Percentiles rank a stretch among this genome's conserved stretches.
These are phyloP conservation scores for Cheiracanthium punctorium DNA, from an alignment of 2,888 invertebrate genomes.

Conservation along the genomic window DNA sequence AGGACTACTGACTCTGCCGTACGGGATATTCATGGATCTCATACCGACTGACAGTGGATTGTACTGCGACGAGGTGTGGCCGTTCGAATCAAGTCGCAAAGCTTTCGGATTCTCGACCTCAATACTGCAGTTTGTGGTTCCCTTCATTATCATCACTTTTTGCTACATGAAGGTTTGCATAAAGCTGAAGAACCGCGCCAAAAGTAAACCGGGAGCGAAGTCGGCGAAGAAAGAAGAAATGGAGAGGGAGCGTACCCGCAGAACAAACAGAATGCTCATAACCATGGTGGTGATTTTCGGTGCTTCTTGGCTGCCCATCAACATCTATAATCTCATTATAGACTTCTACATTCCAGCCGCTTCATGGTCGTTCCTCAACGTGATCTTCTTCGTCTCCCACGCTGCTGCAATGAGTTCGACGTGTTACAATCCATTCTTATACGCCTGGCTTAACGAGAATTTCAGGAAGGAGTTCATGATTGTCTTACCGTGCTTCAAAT, in stretches of 20 bases:
- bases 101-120: conserved; percentile 91
- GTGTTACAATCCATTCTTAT: conserved; percentile 95
- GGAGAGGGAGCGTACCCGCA: conserved; percentile 90
- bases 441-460: conserved; percentile 96
- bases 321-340: conserved; percentile 87
- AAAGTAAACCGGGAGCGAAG: conserved; percentile 86
- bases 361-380: conserved; percentile 85
- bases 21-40: conserved; percentile 86
- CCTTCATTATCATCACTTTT: conserved; percentile 94
- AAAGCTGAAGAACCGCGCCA: conserved; percentile 83
- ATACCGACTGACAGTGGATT: conserved; percentile 77
- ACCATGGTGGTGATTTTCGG: conserved; percentile 97
- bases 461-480: conserved; percentile 89
- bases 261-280: conserved; percentile 97
- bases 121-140: conserved; percentile 93
- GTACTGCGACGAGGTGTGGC: conserved; percentile 94
- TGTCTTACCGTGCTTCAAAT: conserved; percentile 75
- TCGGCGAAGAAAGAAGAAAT: conserved; percentile 90
- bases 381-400: conserved; percentile 92
- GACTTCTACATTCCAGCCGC: conserved; percentile 84
- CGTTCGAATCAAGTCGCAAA: conserved; percentile 85
- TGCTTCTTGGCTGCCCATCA: conserved; percentile 95
- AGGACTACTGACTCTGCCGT: conserved; percentile 90
- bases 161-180: conserved; percentile 96
- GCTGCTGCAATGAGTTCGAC: conserved; percentile 94